Evolutionary conservation across 2,888 invertebrate genomes (phyloP).

Genomic region (Tuta absoluta): DNA sequence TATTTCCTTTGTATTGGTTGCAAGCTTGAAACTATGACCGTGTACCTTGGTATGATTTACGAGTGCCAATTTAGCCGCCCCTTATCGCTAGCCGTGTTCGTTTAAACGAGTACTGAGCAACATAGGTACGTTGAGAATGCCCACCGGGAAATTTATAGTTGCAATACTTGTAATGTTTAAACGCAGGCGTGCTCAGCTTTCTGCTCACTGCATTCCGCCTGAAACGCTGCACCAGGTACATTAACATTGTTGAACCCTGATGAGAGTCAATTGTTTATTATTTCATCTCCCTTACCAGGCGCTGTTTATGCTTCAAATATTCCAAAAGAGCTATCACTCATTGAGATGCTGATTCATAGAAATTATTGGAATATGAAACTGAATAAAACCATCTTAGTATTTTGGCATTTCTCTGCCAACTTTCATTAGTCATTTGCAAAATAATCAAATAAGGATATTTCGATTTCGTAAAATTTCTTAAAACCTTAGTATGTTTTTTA

Average conservation of each 20-base stretch:
- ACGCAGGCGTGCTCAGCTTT: not conserved
- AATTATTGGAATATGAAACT: slow-evolving; percentile 15
- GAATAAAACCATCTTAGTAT: slow-evolving; percentile 27
- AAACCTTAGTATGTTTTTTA: slow-evolving; percentile 13
- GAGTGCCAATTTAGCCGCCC: slow-evolving; percentile 51
- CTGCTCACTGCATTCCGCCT: slow-evolving; percentile 46
- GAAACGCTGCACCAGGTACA: slow-evolving; percentile 50
- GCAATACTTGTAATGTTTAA: slow-evolving; percentile 25
- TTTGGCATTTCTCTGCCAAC: slow-evolving; percentile 16
- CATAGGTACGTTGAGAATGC: slow-evolving; percentile 35
- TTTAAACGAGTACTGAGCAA: slow-evolving; percentile 39
- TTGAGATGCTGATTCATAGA: slow-evolving; percentile 36
- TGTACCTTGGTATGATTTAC: slow-evolving; percentile 48
- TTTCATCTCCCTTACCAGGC: slow-evolving; percentile 47
- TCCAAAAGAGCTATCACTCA: slow-evolving; percentile 37
- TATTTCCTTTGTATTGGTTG: slow-evolving; percentile 44
- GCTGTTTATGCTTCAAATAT: slow-evolving; percentile 48
- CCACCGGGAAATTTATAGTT: slow-evolving; percentile 43
- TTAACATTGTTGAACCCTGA: slow-evolving; percentile 46
- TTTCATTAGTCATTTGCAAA: slow-evolving; percentile 12
- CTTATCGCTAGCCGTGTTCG: slow-evolving; percentile 56
- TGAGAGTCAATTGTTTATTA: slow-evolving; percentile 64
- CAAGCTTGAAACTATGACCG: slow-evolving; percentile 44
- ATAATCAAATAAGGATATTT: slow-evolving; percentile 21
- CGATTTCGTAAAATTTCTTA: not conserved